phyloP scores from a whole-genome alignment of 2,888 invertebrate genomes.

The Glyphotaelius pellucidus region DNA sequence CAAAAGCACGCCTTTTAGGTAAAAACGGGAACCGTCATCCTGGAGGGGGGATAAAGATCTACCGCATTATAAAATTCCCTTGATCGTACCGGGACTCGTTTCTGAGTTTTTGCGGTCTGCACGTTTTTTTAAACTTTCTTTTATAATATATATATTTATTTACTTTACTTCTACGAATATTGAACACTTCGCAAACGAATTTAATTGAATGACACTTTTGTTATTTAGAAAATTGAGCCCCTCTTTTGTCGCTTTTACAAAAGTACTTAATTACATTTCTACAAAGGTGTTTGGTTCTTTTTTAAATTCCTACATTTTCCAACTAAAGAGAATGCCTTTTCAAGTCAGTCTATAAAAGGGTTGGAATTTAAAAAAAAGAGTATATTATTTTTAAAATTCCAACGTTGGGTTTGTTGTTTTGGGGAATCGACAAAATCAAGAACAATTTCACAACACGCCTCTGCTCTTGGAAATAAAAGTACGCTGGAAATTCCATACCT shows the following conservation, averaged over 20 bases:
- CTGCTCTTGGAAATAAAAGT: not conserved
- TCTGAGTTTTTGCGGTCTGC: too few relatives aligned
- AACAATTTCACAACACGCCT: not conserved
- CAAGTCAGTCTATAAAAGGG: not conserved
- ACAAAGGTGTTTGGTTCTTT: not conserved
- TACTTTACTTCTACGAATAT: not conserved
- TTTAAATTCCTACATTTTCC: not conserved
- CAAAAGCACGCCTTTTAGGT: too few relatives aligned
- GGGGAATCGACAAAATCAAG: not conserved
- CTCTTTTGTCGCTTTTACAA: not conserved
- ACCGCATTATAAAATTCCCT: too few relatives aligned
- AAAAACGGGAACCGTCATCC: too few relatives aligned
- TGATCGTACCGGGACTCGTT: too few relatives aligned
- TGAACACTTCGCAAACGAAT: not conserved
- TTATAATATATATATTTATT: too few relatives aligned
- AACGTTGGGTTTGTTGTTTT: not conserved
- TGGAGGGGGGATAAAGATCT: too few relatives aligned
- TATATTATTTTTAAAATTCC: not conserved
- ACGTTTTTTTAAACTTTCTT: too few relatives aligned
- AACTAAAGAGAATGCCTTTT: not conserved
- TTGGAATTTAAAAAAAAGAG: not conserved
- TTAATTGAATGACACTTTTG: not conserved
- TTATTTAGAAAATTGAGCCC: not conserved
- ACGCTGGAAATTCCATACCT: not conserved
- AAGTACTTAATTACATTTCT: not conserved